Base-by-base conservation (phyloP, 2,888 invertebrate genomes). In the Cosmorhoe ocellata region DNA sequence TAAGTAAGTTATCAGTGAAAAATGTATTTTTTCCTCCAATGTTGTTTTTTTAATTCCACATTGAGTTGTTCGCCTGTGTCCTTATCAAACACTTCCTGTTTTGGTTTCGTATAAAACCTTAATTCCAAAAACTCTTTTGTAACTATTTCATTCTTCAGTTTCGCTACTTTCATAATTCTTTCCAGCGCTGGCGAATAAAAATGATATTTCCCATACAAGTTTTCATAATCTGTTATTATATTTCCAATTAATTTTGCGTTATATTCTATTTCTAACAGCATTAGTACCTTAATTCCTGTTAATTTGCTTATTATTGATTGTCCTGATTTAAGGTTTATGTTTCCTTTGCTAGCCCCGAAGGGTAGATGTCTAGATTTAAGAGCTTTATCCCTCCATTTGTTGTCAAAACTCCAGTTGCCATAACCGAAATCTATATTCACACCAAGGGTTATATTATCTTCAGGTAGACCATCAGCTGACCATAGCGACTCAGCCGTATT, bases 171-270 rank as follows among this genome's bases (percentile, higher is more conserved):
- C 85, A 88, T 81, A 1, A 88, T 79, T 40, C 69, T 66, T 18
- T 56, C 44, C 0, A 84, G 62, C 0, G 71, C 53, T 0, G 86
- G 85, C 0, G 85, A 74, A 59, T 73, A 88, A 49, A 82, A 84
- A 52, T 86, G 82, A 51, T 87, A 78, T 56, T 76, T 79, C 0
- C 87, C 87, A 18, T 82, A 84, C 8, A 69, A 8, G 1, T 60
- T 56, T 0, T 69, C 76, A 38, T 76, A 87, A 55, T 84, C 81
- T 0, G 71, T 71, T 13, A 86, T 64, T 0, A 82, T 33, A 46
- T 64, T 71, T 0, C 87, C 87, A 11, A 64, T 50, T 1, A 88
- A 54, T 18, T 58, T 51, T 0, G 84, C 77, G 14, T 59, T 41
- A 22, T 79, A 82, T 1, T 64, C 56, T 1, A 86, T 44, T 66